Base-by-base conservation (phyloP, 2,113 vertebrate species). In the Oryzias curvinotus region DNA sequence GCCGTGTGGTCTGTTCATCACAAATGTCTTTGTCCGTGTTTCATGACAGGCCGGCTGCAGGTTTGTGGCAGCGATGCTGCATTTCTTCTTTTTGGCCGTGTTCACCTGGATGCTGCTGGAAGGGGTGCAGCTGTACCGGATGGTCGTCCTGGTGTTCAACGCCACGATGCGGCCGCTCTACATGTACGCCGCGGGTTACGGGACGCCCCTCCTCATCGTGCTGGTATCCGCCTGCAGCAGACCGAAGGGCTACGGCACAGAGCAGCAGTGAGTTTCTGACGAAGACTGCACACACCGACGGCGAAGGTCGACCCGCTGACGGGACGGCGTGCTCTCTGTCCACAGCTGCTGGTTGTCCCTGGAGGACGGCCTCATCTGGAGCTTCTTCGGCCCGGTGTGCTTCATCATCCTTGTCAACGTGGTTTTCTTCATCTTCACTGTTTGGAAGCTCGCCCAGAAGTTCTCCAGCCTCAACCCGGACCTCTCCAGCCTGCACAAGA, bases 71-170 rank as follows among this genome's bases (percentile, higher is more conserved):
- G 93, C 71, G 0, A 58, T 94, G 70, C 91, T 97, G 28, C 95
- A 97, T 68, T 91, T 90, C 74, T 93, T 90, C 83, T 96, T 95
- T 86, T 65, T 97, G 82, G 90, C 89, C 0, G 90, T 93, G 28
- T 95, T 96, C 79, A 89, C 85, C 80, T 96, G 95, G 94, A 96
- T 96, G 95, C 84, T 91, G 55, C 87, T 97, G 7, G 95, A 96
- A 70, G 95, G 94, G 0, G 72, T 94, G 49, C 93, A 95, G 85
- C 93, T 97, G 62, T 97, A 96, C 82, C 85, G 93, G 5, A 94
- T 97, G 64, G 92, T 97, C 57, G 93, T 97, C 43, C 86, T 86
- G 21, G 94, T 97, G 57, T 97, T 97, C 87, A 89, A 91, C 4
- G 90, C 93, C 65, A 90, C 77, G 28, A 88, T 94, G 4, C 70